Evolutionary conservation across 1,140 invertebrate species (phyloP).

Genomic region (Aphelenchoides besseyi): DNA sequence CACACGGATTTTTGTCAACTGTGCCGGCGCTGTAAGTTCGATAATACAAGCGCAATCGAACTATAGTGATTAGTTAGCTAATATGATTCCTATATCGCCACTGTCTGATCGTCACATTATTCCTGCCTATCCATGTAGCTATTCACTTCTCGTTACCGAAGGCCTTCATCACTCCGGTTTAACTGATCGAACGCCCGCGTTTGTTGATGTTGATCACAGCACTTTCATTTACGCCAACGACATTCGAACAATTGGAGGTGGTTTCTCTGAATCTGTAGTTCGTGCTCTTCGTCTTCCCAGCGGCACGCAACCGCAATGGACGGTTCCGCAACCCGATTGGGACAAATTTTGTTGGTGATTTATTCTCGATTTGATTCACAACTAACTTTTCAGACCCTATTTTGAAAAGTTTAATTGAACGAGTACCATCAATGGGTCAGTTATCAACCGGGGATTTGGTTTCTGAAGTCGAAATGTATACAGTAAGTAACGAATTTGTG

Average conservation of each 20-base stretch:
- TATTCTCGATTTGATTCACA: conserved; percentile 18
- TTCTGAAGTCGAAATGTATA: conserved; percentile 87
- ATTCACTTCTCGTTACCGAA: conserved; percentile 52
- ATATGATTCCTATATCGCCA: conserved; percentile 43
- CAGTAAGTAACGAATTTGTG: no score
- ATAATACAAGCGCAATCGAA: no score
- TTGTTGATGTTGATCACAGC: conserved; percentile 48
- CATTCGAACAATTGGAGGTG: conserved; percentile 52
- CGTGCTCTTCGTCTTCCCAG: conserved; percentile 35
- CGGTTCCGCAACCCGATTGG: conserved; percentile 68
- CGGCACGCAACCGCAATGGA: conserved; percentile 52
- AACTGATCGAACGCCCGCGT: conserved; percentile 43
- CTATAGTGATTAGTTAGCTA: conserved; percentile 58
- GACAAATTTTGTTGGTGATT: conserved; percentile 78
- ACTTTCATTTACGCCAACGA: conserved; percentile 47
- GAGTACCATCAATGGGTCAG: conserved; percentile 75
- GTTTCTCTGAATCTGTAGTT: conserved; percentile 53
- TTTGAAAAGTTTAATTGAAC: conserved; percentile 77
- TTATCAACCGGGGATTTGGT: conserved; percentile 73
- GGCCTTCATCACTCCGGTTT: conserved; percentile 42
- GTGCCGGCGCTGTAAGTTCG: conserved; percentile 67
- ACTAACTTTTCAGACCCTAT: conserved; percentile 68
- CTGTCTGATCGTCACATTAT: conserved; percentile 49
- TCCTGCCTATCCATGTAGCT: conserved; percentile 57
- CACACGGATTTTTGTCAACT: conserved; percentile 69